Base-by-base conservation (phyloP, 2,797 vertebrate species). In the Megaceryle alcyon region DNA sequence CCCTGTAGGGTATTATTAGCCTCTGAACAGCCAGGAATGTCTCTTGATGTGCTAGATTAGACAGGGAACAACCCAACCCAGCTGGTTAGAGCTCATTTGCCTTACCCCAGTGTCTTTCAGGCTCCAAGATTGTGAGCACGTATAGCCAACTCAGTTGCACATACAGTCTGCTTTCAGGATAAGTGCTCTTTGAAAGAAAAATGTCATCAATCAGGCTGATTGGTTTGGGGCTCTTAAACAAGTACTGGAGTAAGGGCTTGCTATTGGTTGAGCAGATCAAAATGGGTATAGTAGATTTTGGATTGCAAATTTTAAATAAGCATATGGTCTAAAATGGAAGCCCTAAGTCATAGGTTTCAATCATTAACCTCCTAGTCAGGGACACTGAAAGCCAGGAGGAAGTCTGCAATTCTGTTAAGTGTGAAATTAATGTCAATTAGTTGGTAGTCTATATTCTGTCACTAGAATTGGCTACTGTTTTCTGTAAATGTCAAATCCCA, bases 401-500 rank as follows among this genome's bases (percentile, higher is more conserved):
- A 95, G 72, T 33, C 61, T 92, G 51, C 59, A 85, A 22, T 91
- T 88, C 73, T 73, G 71, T 41, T 86, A 92, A 95, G 81, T 88
- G 73, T 93, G 76, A 96, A 82, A 78, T 25, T 64, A 29, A 72
- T 66, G 57, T 79, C 57, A 88, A 33, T 87, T 89, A 75, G 68
- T 88, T 87, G 51, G n/a, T 84, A 84, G 61, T 66, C 66, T 73
- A 3, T 89, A 48, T 60, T 94, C 78, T 94, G 72, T 86, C 79
- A 95, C 84, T 94, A 96, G 91, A 93, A 94, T 82, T 93, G 57
- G 94, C 90, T 91, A 89, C 88, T 87, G 82, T 92, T 95, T 90
- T 94, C 43, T 61, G 63, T 91, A 93, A 95, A 94, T 54, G 68
- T 80, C 56, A 88, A 19, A 90, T 78, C 75, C 88, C 93, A 65